Base-by-base conservation (phyloP, 1,140 invertebrate species). In the Oryctes rhinoceros region DNA sequence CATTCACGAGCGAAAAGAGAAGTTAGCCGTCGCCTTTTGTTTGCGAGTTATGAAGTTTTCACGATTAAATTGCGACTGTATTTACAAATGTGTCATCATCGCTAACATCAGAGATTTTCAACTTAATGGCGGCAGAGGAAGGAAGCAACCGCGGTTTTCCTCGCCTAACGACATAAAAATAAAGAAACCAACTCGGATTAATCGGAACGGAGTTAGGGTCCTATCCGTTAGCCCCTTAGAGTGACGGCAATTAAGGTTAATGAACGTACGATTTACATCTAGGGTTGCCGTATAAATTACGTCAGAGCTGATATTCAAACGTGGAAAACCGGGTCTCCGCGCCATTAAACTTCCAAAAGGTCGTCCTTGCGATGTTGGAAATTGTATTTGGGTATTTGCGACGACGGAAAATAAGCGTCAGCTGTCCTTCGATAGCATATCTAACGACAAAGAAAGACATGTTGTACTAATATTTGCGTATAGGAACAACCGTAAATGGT, bases 211-310 rank as follows among this genome's bases (percentile, higher is more conserved):
- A 71, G 37, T 44, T 71, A 35, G 18, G 65, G 24, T 30, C 37
- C 20, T 71, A 37, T 30, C 35, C 35, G 65, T 30, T 24, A 35
- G 18, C 20, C 18, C n/a, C 4, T 9, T 24, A 24, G 65, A 37
- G 20, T 71, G 65, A 37, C 24, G 10, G 24, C 65, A 71, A 71
- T 71, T 71, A 71, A 71, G 65, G 65, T 71, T 71, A 71, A 71
- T 71, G 65, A 24, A 37, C 35, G 65, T 30, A 71, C 65, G 65
- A 71, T 71, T 71, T 71, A 71, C 24, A 71, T 71, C 35, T 24
- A 30, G 65, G 65, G 35, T 30, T 30, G 3, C 62, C 5, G 35
- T 71, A 71, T 71, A 71, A 71, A 71, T 71, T 71, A 71, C 65
- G 65, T 71, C 65, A 24, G 24, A 35, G 11, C 65, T 37, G 65